Evolutionary conservation across 2,888 invertebrate genomes (phyloP).

Genomic region (Hydroisotoma schaefferi): DNA sequence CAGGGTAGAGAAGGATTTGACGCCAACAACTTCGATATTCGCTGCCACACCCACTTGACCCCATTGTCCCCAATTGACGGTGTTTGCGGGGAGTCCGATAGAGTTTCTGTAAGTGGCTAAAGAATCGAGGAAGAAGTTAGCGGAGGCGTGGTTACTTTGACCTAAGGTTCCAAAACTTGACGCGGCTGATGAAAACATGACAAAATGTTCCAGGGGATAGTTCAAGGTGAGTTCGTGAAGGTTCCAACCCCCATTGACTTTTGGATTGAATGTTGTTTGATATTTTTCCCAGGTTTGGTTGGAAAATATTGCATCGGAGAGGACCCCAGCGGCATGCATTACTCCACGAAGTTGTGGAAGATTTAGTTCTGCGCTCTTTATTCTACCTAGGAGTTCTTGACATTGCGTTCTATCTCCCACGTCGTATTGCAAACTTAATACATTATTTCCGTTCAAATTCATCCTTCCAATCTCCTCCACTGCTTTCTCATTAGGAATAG

Average conservation of each 20-base stretch:
- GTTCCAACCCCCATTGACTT: conserved; percentile 34
- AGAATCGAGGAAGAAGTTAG: conserved; percentile 29
- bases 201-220: conserved; percentile 33
- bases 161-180: conserved; percentile 8
- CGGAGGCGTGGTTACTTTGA: conserved; percentile 29
- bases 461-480: conserved; percentile 9
- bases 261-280: conserved; percentile 16
- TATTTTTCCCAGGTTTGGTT: conserved; percentile 31
- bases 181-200: conserved; percentile 23
- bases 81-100: conserved; percentile 21
- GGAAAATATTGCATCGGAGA: conserved; percentile 16
- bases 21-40: conserved; percentile 20
- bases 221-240: conserved; percentile 28
- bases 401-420: conserved; percentile 24
- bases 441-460: conserved; percentile 15
- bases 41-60: conserved; percentile 23
- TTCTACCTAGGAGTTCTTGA: conserved; percentile 9
- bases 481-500: conserved; percentile 12
- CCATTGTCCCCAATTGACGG: conserved; percentile 30
- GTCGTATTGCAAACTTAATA: conserved; percentile 20
- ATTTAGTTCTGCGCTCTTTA: background rate
- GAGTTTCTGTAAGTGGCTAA: conserved; percentile 23
- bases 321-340: conserved; percentile 28
- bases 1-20: conserved; percentile 19
- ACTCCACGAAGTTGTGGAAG: conserved; percentile 27